These are phyloP conservation scores for Riptortus pedestris DNA, from an alignment of 1,140 invertebrate genomes.

Conservation along the genomic window DNA sequence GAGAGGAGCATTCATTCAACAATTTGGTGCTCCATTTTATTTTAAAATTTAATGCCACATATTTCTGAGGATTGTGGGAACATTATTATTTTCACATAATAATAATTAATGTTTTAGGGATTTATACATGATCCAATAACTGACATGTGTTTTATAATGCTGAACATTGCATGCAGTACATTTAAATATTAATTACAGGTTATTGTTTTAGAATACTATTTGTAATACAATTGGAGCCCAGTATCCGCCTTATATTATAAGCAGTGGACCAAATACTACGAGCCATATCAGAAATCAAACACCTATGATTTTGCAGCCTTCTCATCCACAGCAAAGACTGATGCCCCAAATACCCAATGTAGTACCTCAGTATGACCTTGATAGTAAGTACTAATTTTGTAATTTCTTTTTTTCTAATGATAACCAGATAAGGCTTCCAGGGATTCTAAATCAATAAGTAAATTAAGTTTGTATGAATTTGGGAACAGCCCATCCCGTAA, in stretches of 20 bases:
- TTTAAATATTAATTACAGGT: too few relatives aligned
- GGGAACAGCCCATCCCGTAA: too few relatives aligned
- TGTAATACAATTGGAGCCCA: constrained; percentile 24
- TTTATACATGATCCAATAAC: too few relatives aligned
- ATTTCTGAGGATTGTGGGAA: too few relatives aligned
- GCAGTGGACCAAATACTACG: constrained; percentile 22
- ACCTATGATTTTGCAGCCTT: constrained; percentile 26
- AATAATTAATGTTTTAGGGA: too few relatives aligned
- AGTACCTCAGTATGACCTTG: constrained; percentile 34
- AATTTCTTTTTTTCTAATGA: neutral
- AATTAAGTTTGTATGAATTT: neutral
- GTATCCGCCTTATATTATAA: constrained; percentile 24
- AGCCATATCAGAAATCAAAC: constrained; percentile 27
- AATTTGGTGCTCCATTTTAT: too few relatives aligned
- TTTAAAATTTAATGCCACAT: too few relatives aligned
- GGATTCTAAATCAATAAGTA: neutral
- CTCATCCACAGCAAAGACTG: constrained; percentile 34
- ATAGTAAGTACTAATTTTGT: constrained; percentile 32
- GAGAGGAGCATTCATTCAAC: too few relatives aligned
- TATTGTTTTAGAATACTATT: constrained; percentile 14
- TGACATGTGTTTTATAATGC: too few relatives aligned
- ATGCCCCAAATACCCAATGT: constrained; percentile 45
- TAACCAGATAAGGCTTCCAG: neutral
- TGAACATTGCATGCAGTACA: too few relatives aligned
- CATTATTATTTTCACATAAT: too few relatives aligned